Conservation (phyloP, 2,113 vertebrate genomes). For the Oncorhynchus kisutch region DNA sequence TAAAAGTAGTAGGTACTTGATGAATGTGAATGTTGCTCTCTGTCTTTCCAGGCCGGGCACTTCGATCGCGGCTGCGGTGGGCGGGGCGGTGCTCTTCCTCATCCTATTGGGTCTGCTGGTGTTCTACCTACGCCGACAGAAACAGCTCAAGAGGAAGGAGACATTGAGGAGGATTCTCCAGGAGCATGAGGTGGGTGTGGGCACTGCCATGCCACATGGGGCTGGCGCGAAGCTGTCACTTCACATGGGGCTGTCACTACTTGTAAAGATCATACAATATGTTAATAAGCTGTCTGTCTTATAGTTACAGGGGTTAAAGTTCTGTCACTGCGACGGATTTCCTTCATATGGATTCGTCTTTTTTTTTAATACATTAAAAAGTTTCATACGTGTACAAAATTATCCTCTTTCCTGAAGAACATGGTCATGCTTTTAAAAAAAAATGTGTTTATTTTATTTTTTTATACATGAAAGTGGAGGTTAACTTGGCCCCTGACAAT, state of each 20-base stretch:
- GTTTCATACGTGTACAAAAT: too few species aligned
- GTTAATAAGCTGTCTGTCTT: too few species aligned
- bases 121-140: conserved; percentile 81
- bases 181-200: conserved; percentile 83
- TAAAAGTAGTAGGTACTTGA: background rate
- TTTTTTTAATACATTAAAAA: too few species aligned
- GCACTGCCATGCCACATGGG: too few species aligned
- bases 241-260: too few species aligned
- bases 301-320: background rate
- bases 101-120: conserved; percentile 79
- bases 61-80: conserved; percentile 83
- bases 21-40: background rate
- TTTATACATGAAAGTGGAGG: too few species aligned
- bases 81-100: conserved; percentile 82
- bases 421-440: background rate
- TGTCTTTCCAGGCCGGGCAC: conserved; percentile 79
- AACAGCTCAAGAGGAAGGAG: conserved; percentile 86
- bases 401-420: background rate
- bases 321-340: too few species aligned
- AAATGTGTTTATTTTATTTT: too few species aligned
- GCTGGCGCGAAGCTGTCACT: too few species aligned
- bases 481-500: too few species aligned
- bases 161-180: conserved; percentile 85
- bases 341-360: too few species aligned
- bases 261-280: too few species aligned